Conservation (phyloP, 1,140 invertebrate species). For the Leptoteleia sp. region DNA sequence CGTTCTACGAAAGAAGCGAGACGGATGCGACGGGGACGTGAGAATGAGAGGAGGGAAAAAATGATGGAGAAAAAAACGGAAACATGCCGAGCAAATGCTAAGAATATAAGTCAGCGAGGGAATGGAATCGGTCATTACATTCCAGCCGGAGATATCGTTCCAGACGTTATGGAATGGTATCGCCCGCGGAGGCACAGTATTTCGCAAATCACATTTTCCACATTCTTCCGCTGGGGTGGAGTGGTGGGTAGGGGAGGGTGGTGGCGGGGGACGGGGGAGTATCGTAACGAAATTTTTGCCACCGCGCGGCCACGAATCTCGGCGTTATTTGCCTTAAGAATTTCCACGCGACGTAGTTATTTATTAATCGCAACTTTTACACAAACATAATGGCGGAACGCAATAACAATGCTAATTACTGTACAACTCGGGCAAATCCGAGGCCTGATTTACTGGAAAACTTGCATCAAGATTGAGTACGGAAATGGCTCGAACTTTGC, state of each 20-base stretch:
- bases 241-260: too few relatives aligned
- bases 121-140: conserved; percentile 43
- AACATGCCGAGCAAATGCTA: conserved; percentile 41
- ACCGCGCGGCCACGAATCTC: background rate
- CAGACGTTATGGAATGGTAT: conserved; percentile 13
- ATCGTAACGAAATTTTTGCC: background rate
- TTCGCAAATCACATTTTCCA: conserved; percentile 9
- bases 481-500: conserved; percentile 21
- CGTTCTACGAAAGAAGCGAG: conserved; percentile 53
- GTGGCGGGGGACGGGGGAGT: too few relatives aligned
- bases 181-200: background rate
- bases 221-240: background rate
- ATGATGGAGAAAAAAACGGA: conserved; percentile 11
- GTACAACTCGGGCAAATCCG: conserved; percentile 17
- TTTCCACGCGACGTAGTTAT: conserved; percentile 5
- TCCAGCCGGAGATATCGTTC: conserved; percentile 11
- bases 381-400: conserved; percentile 4
- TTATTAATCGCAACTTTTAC: conserved; percentile 14
- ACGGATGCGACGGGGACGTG: conserved; percentile 46
- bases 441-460: conserved; percentile 25
- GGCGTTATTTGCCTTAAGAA: background rate
- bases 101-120: conserved; percentile 42
- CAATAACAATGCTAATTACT: conserved; percentile 41
- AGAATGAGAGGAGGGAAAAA: conserved; percentile 42
- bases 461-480: conserved; percentile 32